Evolutionary conservation across 2,888 invertebrate species (phyloP), one percentile per base, ranked within the genome.

Genomic region (Apamea monoglypha): DNA sequence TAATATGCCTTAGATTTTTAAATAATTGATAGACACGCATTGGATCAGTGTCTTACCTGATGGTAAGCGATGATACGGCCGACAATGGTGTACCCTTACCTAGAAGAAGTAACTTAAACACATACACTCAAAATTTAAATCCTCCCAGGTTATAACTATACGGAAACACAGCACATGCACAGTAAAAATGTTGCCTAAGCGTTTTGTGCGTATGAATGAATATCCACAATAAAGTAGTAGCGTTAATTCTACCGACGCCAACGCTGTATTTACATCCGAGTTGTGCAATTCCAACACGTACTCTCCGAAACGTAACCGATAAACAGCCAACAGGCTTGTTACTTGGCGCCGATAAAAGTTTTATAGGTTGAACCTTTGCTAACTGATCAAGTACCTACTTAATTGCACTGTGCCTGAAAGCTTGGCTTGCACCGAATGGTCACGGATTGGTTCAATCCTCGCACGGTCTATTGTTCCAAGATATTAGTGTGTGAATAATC

Each of bases 271-370:
- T 77, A 44, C 50, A 29, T 18, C n/a, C 36, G 80, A 32, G 59
- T 77, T 61, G 21, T 77, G 75, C 47, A 74, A 79, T 29, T 56
- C 21, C 18, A 81, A 81, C 44, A 18, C 36, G 18, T 29, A 47
- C 36, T 64, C 29, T 47, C 16, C 21, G 32, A 77, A 83, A 83
- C 61, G 59, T 67, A 29, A 44, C 50, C 83, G 83, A 80, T 80
- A 83, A 83, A 53, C 29, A 63, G 32, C 53, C 53, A 44, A 61
- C 53, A 61, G 78, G 32, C 44, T 32, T 36, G 32, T 70, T 50
- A 50, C 78, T 61, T 18, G 14, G 32, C 10, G 40, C 29, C 56
- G 76, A 75, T 67, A 80, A 78, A 61, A 78, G 53, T 78, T 61
- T 78, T 68, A 83, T 83, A 61, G 44, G 59, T 61, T 36, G 50